phyloP scores from a whole-genome alignment of 2,888 invertebrate species.

The Epinotia nisella region DNA sequence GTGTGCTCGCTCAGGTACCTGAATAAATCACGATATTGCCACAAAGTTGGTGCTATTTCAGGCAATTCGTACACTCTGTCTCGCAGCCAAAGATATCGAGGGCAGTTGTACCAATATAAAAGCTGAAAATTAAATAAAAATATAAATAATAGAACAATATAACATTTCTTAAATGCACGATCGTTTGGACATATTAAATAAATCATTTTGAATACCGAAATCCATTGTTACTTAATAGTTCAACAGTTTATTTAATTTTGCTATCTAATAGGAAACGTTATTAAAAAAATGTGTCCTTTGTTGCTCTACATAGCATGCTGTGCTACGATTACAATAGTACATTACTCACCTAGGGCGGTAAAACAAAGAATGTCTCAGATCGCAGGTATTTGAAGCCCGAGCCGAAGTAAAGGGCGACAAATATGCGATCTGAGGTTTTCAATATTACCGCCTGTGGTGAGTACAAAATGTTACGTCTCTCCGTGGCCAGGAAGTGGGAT shows the following conservation, averaged over 20 bases:
- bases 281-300: background rate
- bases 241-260: too few relatives aligned
- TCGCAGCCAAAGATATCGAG: conserved; percentile 66
- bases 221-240: background rate
- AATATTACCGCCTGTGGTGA: too few relatives aligned
- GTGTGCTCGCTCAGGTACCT: conserved; percentile 63
- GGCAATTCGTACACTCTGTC: conserved; percentile 62
- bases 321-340: too few relatives aligned
- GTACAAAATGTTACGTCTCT: too few relatives aligned
- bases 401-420: too few relatives aligned
- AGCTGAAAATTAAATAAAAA: conserved; percentile 62
- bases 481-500: too few relatives aligned
- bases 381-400: too few relatives aligned
- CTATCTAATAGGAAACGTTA: too few relatives aligned
- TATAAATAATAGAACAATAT: background rate
- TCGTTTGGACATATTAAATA: background rate
- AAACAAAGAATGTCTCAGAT: too few relatives aligned
- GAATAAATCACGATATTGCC: conserved; percentile 66
- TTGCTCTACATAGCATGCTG: background rate
- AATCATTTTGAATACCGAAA: too few relatives aligned
- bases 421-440: too few relatives aligned
- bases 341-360: too few relatives aligned
- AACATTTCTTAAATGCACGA: background rate
- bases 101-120: conserved; percentile 80
- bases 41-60: conserved; percentile 60